Base-by-base conservation (phyloP, 2,113 vertebrate species). In the Dolichallabes microphthalmus region DNA sequence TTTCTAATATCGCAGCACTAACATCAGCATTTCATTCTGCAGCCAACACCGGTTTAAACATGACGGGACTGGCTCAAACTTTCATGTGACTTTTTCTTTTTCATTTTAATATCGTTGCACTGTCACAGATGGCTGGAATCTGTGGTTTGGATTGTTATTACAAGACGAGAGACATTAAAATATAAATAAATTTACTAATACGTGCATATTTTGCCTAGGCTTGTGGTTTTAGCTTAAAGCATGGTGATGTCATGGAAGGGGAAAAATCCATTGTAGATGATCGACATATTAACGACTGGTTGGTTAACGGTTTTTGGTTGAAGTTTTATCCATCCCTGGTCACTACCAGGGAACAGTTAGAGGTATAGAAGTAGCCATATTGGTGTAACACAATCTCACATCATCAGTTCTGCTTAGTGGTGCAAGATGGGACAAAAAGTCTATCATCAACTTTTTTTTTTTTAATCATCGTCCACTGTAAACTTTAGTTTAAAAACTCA, bases 41-140 rank as follows among this genome's bases (percentile, higher is more conserved):
- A 82, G n/a, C 50, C 20, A 35, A 30, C 60, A 17, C 3, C 45
- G 9, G 30, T 79, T 78, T 79, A 32, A 39, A 32, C 15, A 27
- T 50, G 76, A 85, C 76, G 60, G 84, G 76, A 85, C 52, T 71
- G 76, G 84, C 64, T 71, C 84, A 80, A 17, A 85, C 55, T 71
- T 85, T 76, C 69, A 83, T 14, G 30, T 50, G 6, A 2, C 19
- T 80, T 50, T 50, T 32, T 63, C 27, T 64, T 32, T 63, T 50
- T 64, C 19, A 55, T 66, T 82, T 82, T 68, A 69, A 32, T 53
- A 53, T 14, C 10, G 25, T 64, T 45, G 32, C 84, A 32, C 3
- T 30, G 22, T 32, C 69, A 50, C 69, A 19, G 57, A 17, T 25
- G 55, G 19, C 19, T 22, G 13, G 15, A n/a, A 53, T 19, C 15